Percentiles rank a stretch among this genome's conserved stretches.
phyloP scores from a whole-genome alignment of 2,113 vertebrate genomes.

The Rhombomys opimus region DNA sequence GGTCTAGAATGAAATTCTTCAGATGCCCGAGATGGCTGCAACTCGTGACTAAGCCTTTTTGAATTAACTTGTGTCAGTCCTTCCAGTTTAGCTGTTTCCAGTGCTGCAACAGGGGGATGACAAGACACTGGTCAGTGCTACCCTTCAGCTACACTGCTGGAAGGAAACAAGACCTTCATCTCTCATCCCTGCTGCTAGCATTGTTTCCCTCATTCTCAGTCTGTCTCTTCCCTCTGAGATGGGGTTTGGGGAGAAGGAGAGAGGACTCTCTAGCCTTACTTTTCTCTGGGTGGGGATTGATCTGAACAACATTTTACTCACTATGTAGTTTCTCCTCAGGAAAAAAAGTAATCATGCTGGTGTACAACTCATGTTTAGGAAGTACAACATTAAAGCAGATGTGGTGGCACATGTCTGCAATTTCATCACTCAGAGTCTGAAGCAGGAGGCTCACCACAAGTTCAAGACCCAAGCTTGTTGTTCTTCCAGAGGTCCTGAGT shows the following conservation, averaged over 20 bases:
- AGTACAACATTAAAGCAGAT: neutral
- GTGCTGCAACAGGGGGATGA: constrained; percentile 21
- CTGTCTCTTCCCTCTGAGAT: neutral
- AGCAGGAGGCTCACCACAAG: neutral
- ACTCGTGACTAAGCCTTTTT: constrained; percentile 43
- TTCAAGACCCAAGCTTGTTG: neutral
- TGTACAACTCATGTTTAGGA: constrained; percentile 13
- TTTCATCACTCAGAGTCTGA: neutral
- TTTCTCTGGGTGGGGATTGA: neutral
- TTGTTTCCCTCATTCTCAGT: neutral
- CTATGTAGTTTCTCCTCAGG: neutral
- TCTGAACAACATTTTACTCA: neutral
- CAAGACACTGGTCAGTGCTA: neutral
- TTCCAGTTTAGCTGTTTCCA: constrained; percentile 38
- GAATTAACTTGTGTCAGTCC: constrained; percentile 42
- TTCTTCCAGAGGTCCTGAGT: no score
- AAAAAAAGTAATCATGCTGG: neutral
- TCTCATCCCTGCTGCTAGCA: neutral
- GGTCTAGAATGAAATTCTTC: constrained; percentile 56
- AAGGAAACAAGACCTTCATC: neutral
- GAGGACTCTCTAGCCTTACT: neutral
- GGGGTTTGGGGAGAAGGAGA: no score
- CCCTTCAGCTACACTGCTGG: neutral
- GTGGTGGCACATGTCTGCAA: neutral
- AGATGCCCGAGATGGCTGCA: constrained; percentile 12